These are phyloP conservation scores for Nasonia giraulti DNA, from an alignment of 1,140 invertebrate species.

Conservation along the genomic window DNA sequence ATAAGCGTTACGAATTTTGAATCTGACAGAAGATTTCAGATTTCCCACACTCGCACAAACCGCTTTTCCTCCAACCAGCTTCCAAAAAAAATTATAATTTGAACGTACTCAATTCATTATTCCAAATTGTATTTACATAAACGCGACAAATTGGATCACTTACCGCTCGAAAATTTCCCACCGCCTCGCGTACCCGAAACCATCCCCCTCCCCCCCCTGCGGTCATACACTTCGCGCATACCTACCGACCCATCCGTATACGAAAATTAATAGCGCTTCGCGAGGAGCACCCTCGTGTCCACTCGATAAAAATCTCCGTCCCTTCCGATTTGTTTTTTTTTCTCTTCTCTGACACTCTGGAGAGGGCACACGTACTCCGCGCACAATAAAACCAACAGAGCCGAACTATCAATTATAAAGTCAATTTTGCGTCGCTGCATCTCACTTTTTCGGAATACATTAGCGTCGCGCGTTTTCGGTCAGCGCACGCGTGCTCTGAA, in stretches of 20 bases:
- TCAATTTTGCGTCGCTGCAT: slow-evolving; percentile 1
- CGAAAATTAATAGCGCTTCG: not conserved
- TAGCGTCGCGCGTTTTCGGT: not conserved
- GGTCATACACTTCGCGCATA: not conserved
- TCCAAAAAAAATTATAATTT: not conserved
- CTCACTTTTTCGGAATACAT: not conserved
- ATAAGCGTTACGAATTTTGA: too few species aligned
- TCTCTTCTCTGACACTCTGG: not conserved
- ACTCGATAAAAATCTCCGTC: not conserved
- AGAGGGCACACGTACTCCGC: not conserved
- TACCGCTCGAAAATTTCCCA: not conserved
- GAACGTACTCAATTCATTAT: not conserved
- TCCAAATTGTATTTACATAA: not conserved
- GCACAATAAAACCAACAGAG: not conserved
- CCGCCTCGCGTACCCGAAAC: too few species aligned
- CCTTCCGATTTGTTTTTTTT: not conserved
- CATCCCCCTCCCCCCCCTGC: not conserved
- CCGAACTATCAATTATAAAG: slow-evolving; percentile 4
- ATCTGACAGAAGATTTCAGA: not conserved
- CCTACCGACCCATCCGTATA: not conserved
- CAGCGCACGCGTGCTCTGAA: not conserved
- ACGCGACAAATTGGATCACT: not conserved
- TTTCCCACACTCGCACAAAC: not conserved
- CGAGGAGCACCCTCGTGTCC: not conserved
- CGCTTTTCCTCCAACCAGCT: not conserved